These are phyloP conservation scores for Physella acuta DNA, from an alignment of 1,140 invertebrate genomes.

Conservation along the genomic window DNA sequence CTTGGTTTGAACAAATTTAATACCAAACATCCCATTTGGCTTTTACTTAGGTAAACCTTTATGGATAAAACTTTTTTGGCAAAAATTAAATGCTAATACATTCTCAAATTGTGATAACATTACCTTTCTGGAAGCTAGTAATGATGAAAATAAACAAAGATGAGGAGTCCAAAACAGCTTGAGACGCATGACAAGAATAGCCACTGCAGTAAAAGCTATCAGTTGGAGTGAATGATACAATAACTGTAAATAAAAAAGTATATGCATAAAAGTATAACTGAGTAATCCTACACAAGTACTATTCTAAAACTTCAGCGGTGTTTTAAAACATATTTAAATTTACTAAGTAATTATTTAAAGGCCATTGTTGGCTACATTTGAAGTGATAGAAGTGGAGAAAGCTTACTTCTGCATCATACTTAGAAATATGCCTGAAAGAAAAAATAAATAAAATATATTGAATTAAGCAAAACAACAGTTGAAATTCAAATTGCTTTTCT, in stretches of 20 bases:
- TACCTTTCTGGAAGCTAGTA: conserved; percentile 65
- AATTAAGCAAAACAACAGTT: not conserved
- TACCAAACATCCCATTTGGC: too few species aligned
- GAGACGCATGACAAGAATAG: conserved; percentile 78
- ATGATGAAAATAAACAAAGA: conserved; percentile 72
- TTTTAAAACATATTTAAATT: too few species aligned
- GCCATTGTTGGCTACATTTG: too few species aligned
- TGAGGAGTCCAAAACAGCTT: conserved; percentile 83
- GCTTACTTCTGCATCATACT: conserved; percentile 2
- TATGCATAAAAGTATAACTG: too few species aligned
- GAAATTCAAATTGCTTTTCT: not conserved
- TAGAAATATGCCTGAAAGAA: not conserved
- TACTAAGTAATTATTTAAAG: too few species aligned
- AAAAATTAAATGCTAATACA: too few species aligned
- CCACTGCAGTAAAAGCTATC: conserved; percentile 73
- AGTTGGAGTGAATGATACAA: conserved; percentile 74
- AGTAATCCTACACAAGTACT: too few species aligned
- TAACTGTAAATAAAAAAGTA: conserved; percentile 56
- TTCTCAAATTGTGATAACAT: too few species aligned
- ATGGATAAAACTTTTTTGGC: too few species aligned
- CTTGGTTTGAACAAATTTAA: too few species aligned
- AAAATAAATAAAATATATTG: not conserved
- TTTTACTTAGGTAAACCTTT: too few species aligned
- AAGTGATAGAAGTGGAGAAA: not conserved
- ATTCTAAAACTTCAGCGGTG: too few species aligned